A percentile compares a stretch with the other conserved stretches of the same genome.
Evolutionary conservation across 2,888 invertebrate genomes (phyloP).

Genomic region (Strigamia crassipes): DNA sequence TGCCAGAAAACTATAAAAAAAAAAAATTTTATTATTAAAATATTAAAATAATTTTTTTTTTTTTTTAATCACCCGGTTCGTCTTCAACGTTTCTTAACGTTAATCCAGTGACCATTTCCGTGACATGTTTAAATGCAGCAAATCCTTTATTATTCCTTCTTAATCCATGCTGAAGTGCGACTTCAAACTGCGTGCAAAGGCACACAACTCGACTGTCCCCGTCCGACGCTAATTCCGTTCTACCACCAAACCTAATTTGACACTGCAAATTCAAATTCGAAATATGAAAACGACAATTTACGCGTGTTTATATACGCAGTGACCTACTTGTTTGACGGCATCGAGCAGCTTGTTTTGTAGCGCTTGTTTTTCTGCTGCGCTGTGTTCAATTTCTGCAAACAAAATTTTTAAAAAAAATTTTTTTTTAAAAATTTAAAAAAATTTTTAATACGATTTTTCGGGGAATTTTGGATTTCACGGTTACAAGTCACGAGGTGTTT

Average conservation of each 20-base stretch:
- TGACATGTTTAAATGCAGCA: slow-evolving; percentile 66
- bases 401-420: not conserved
- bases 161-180: slow-evolving; percentile 77
- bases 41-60: too few relatives aligned
- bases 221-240: slow-evolving; percentile 88
- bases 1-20: slow-evolving; percentile 62
- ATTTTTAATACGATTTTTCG: too few relatives aligned
- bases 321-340: slow-evolving; percentile 48
- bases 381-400: not conserved
- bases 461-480: not conserved
- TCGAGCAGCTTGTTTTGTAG: slow-evolving; percentile 46
- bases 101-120: slow-evolving; percentile 69
- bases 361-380: slow-evolving; percentile 33
- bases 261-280: slow-evolving; percentile 63
- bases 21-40: too few relatives aligned
- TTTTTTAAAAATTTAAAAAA: too few relatives aligned
- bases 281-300: not conserved
- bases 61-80: slow-evolving; percentile 56
- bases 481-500: not conserved
- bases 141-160: slow-evolving; percentile 63
- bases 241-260: slow-evolving; percentile 82
- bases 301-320: too few relatives aligned
- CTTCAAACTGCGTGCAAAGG: slow-evolving; percentile 76
- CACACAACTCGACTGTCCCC: slow-evolving; percentile 68
- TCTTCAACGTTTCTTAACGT: slow-evolving; percentile 56